Base-by-base conservation (phyloP, 2,797 vertebrate genomes). In the Mareca penelope region DNA sequence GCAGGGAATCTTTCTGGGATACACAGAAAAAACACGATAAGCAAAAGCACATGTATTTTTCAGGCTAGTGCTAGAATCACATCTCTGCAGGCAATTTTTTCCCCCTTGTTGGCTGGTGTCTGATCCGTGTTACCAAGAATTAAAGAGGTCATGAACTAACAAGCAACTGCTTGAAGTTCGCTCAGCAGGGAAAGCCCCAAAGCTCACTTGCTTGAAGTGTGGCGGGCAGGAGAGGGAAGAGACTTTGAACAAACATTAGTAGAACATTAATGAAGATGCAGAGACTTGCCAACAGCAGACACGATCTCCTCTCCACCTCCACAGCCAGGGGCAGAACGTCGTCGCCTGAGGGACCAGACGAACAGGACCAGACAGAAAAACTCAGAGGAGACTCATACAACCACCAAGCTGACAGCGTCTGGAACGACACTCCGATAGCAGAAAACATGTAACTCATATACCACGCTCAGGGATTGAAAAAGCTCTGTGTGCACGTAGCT, bases 401-500 rank as follows among this genome's bases (percentile, higher is more conserved):
- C 11, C 22, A 71, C 16, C 8, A 64, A 15, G 33, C 3, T 70
- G 26, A 39, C 0, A 55, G 33, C 0, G 0, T 10, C 31, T 48
- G 29, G 42, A 90, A 50, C 8, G 6, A 64, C 44, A 61, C 16
- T 60, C 42, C 9, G 46, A 24, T 12, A 80, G 18, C 39, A 92
- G 35, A 44, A 67, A 70, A 31, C 4, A 42, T 0, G 0, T 29
- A 80, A 57, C 5, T 10, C 15, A 6, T 0, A 8, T 4, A 13
- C 8, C 33, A 69, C 7, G 7, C 28, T 0, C 0, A 64, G 2
- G 78, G 13, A 84, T 46, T 29, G 8, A 79, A 53, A 89, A 80
- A 78, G 22, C 23, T 39, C 26, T 35, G 31, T 2, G 2, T 11
- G 4, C 13, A 9, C 17, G 5, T 2, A 42, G 6, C 13, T 93